These are phyloP conservation scores for Barbus barbus DNA, from an alignment of 2,113 vertebrate species.

Conservation along the genomic window DNA sequence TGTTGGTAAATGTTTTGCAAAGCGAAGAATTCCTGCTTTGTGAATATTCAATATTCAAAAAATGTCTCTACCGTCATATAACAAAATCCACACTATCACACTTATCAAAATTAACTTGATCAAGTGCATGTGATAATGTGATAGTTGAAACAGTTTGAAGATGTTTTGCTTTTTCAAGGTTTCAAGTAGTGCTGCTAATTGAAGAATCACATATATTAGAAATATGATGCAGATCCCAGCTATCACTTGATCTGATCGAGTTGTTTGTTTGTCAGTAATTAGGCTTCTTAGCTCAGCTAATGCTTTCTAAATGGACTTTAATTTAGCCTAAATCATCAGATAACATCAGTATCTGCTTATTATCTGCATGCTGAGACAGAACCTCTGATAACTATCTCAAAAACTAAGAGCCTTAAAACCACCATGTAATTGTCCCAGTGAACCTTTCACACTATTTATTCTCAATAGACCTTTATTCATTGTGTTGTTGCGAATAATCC, in stretches of 20 bases:
- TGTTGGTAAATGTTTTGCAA: neutral
- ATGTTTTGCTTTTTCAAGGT: neutral
- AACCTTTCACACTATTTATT: constrained; percentile 24
- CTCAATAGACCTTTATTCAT: constrained; percentile 11
- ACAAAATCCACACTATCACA: neutral
- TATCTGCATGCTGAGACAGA: constrained; percentile 12
- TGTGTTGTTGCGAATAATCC: constrained; percentile 9
- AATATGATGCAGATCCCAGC: neutral
- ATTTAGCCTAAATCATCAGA: constrained; percentile 6
- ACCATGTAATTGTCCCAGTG: constrained; percentile 11
- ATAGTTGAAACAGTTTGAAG: neutral
- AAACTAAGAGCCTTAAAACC: constrained; percentile 4
- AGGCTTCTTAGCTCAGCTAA: constrained; percentile 34
- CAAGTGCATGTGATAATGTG: neutral
- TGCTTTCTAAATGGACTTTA: constrained; percentile 29
- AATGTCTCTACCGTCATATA: neutral
- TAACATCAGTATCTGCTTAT: constrained; percentile 27
- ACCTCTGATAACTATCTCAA: constrained; percentile 15
- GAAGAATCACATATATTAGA: neutral
- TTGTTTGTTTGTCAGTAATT: constrained; percentile 25
- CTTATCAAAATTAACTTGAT: neutral
- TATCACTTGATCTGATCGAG: constrained; percentile 8
- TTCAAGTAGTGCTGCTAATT: neutral
- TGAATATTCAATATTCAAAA: neutral
- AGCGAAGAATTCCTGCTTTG: too few relatives aligned